Base-by-base conservation (phyloP, 1,140 invertebrate genomes). In the Drosophila ercepeae region DNA sequence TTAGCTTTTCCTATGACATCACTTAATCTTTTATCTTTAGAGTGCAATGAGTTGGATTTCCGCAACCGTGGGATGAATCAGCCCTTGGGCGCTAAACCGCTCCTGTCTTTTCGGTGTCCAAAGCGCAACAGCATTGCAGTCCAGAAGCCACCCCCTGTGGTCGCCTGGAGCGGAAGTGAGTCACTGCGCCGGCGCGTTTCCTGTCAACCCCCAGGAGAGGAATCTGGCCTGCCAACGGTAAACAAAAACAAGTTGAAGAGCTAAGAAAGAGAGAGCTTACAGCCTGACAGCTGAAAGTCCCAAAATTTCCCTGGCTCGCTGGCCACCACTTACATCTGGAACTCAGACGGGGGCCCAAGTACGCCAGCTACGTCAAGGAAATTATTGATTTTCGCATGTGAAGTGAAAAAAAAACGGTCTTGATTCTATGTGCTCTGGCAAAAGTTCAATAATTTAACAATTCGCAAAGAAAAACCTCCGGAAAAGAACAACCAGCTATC, bases 311-410 rank as follows among this genome's bases (percentile, higher is more conserved):
- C 81, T 55, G 36, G 42, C 64, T 46, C 36, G 18, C 18, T 25
- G 60, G 60, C 60, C 59, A 59, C 49, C 74, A 75, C 67, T 69
- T 52, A 50, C 65, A 81, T 63, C 64, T 82, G 77, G 53, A 88
- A 52, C 45, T 88, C 70, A 68, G 73, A 88, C 55, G 48, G 63
- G 29, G 68, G 68, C 48, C 68, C 71, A 75, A 73, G 50, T 45
- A 18, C 70, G 52, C 45, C 55, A 71, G 32, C 55, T 19, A 54
- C 78, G 75, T 75, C 63, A 76, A 90, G 89, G 89, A 89, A 90
- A 90, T 89, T 90, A 90, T 90, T 53, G 89, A 90, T 90, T 90
- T 86, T 89, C 45, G 44, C 53, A 61, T 58, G 53, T 44, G 58
- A 60, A 75, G 83, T 89, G 82, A 88, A 88, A 88, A 86, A 86